A percentile compares a stretch with the other conserved stretches of the same genome.
These are phyloP conservation scores for Brachionus sp. DNA, from an alignment of 1,140 invertebrate genomes.

Conservation along the genomic window DNA sequence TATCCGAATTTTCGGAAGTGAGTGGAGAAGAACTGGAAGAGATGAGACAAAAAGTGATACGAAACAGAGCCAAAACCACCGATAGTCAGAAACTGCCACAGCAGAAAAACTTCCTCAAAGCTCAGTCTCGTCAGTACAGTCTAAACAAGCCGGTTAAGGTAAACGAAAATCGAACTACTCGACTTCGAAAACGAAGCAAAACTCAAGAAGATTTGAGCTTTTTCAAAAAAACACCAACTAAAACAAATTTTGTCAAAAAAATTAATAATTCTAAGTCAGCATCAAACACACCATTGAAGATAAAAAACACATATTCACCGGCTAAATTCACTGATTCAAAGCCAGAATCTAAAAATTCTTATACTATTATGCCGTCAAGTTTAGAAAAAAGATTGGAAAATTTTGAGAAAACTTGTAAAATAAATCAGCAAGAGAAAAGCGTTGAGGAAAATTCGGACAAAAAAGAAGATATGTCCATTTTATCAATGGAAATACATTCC, in stretches of 20 bases:
- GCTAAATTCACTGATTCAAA: background rate
- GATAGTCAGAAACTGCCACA: background rate
- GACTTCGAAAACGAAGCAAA: conserved; percentile 18
- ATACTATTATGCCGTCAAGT: background rate
- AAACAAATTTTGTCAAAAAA: background rate
- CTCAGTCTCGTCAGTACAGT: background rate
- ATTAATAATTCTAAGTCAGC: background rate
- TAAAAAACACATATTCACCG: background rate
- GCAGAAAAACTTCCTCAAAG: conserved; percentile 12
- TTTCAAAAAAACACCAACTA: background rate
- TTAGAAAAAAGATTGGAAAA: background rate
- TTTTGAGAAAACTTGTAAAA: background rate
- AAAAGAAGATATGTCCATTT: conserved; percentile 32
- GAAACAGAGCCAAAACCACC: background rate
- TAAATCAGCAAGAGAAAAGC: background rate
- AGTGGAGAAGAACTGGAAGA: conserved; percentile 24
- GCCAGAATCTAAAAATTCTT: background rate
- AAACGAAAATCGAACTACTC: background rate
- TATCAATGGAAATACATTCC: conserved; percentile 14
- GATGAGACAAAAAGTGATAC: background rate
- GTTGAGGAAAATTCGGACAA: background rate
- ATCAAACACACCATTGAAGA: background rate
- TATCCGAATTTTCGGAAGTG: conserved; percentile 13
- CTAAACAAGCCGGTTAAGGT: background rate
- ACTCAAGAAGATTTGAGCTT: conserved; percentile 16